These are phyloP conservation scores for Clivina fossor DNA, from an alignment of 2,888 invertebrate genomes.

Conservation along the genomic window DNA sequence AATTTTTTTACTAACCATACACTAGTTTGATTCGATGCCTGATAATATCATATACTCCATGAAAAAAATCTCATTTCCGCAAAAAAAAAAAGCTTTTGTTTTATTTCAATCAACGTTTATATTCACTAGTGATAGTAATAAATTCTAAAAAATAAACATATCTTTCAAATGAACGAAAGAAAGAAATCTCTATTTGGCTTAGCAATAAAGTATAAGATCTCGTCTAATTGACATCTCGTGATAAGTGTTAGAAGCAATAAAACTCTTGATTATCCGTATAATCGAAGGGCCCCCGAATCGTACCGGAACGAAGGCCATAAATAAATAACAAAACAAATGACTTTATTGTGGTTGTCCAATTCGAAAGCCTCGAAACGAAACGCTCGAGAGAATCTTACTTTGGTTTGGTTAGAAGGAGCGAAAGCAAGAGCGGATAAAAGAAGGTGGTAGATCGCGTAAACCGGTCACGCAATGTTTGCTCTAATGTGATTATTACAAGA, in stretches of 20 bases:
- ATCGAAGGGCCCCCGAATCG: slow-evolving; percentile 2
- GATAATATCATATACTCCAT: too few relatives aligned
- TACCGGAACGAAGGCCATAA: slow-evolving; percentile 1
- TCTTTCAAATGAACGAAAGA: too few relatives aligned
- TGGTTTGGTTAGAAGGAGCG: not conserved
- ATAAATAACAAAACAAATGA: slow-evolving; percentile 15
- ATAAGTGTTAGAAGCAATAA: slow-evolving; percentile 8
- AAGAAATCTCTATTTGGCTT: too few relatives aligned
- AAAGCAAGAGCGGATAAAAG: not conserved
- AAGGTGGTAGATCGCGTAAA: slow-evolving; percentile 5
- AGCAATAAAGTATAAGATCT: slow-evolving; percentile 8
- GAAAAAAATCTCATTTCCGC: too few relatives aligned
- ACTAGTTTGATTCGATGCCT: too few relatives aligned
- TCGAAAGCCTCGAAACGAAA: not conserved
- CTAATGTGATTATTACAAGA: slow-evolving; percentile 34
- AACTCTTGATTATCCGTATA: slow-evolving; percentile 5
- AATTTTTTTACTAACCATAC: too few relatives aligned
- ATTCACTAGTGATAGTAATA: too few relatives aligned
- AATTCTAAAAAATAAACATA: too few relatives aligned
- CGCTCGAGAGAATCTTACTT: not conserved
- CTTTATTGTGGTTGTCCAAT: not conserved
- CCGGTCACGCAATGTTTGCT: slow-evolving; percentile 30
- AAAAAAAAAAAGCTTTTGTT: too few relatives aligned
- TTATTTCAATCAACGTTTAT: too few relatives aligned
- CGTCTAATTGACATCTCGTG: slow-evolving; percentile 10